Conservation (phyloP, 2,888 invertebrate genomes). For the Zaprionus obscuricornis region DNA sequence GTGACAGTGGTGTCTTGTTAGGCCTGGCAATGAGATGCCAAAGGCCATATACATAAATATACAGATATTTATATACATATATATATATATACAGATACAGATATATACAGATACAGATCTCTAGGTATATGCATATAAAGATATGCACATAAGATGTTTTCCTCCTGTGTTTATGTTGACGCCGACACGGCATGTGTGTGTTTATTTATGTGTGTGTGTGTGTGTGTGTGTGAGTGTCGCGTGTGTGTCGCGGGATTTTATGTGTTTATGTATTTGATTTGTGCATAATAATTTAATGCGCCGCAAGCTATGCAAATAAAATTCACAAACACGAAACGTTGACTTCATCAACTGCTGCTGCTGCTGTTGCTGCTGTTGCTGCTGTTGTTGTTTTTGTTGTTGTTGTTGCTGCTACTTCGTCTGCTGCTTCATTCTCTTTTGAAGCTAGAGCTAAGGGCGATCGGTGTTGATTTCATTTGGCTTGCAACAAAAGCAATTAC, state of each 20-base stretch:
- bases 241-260: constrained; percentile 47
- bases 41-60: constrained; percentile 4
- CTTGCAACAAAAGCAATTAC: constrained; percentile 71
- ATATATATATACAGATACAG: constrained; percentile 15
- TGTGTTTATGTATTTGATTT: constrained; percentile 66
- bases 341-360: no score
- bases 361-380: no score
- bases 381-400: no score
- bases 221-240: constrained; percentile 3
- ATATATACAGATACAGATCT: constrained; percentile 19
- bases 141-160: neutral
- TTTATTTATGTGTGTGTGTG: constrained; percentile 19
- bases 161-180: neutral
- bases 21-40: constrained; percentile 30
- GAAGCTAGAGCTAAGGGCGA: no score
- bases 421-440: no score
- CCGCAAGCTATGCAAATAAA: constrained; percentile 63
- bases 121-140: neutral
- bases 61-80: constrained; percentile 12
- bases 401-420: no score
- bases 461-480: constrained; percentile 74
- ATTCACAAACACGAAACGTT: constrained; percentile 55
- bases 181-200: constrained; percentile 9
- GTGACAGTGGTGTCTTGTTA: constrained; percentile 12
- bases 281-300: constrained; percentile 72